phyloP scores from a whole-genome alignment of 2,797 vertebrate genomes.

The Arctocebus calabarensis region DNA sequence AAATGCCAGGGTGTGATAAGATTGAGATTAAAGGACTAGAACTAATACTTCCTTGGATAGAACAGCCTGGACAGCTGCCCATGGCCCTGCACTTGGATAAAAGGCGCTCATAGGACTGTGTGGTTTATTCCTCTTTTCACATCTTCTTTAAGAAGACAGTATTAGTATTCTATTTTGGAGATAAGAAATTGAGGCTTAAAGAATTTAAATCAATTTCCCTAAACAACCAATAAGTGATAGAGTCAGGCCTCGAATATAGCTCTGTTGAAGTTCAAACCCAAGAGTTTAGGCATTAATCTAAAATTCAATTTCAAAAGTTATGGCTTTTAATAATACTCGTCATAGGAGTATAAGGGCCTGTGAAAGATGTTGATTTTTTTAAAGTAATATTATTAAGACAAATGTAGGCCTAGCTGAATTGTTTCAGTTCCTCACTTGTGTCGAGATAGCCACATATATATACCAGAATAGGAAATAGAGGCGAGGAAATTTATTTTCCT shows the following conservation, averaged over 20 bases:
- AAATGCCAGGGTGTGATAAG: neutral
- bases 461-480: neutral
- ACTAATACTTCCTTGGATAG: neutral
- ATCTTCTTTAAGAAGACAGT: neutral
- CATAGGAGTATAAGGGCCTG: neutral
- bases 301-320: conserved; percentile 35
- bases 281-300: neutral
- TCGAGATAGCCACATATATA: neutral
- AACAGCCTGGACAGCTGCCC: neutral
- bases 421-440: neutral
- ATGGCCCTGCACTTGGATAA: neutral
- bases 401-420: neutral
- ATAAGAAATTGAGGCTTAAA: no score
- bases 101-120: neutral
- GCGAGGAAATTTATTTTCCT: neutral
- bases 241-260: no score
- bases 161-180: no score
- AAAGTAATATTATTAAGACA: neutral
- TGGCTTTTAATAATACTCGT: neutral
- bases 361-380: neutral
- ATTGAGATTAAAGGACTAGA: neutral
- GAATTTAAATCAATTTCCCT: no score
- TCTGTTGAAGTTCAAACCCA: no score
- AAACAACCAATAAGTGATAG: no score
- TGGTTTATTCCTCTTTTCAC: neutral